Conservation (phyloP, 2,113 vertebrate species). For the Pseudopipra pipra region DNA sequence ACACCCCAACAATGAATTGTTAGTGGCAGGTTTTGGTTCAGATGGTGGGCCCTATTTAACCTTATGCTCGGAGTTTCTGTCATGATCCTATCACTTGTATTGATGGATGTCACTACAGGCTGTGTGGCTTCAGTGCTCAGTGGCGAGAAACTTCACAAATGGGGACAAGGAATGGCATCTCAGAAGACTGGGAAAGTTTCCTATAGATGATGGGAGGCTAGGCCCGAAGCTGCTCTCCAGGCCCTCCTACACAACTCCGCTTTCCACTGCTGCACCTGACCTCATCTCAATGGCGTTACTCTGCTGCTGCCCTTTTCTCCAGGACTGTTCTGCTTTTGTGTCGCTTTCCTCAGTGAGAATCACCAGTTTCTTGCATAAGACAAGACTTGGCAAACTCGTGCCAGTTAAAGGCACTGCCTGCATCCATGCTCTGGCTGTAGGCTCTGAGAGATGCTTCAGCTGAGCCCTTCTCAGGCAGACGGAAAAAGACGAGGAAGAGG, state of each 20-base stretch:
- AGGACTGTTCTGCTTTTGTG: neutral
- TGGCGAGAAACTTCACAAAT: neutral
- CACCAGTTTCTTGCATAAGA: neutral
- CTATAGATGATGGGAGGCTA: neutral
- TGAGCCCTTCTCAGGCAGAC: neutral
- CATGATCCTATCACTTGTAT: neutral
- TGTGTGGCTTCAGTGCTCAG: neutral
- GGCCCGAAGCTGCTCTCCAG: neutral
- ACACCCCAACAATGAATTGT: neutral
- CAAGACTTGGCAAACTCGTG: neutral
- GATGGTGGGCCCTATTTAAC: neutral
- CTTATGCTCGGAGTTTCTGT: neutral
- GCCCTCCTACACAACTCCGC: neutral
- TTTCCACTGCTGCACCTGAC: neutral
- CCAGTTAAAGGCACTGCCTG: neutral
- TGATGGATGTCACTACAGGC: neutral
- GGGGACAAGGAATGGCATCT: neutral
- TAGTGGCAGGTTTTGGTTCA: neutral
- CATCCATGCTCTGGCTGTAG: neutral
- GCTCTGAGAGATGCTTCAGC: neutral
- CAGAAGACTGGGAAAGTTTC: neutral
- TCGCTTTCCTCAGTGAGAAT: neutral
- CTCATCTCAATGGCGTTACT: neutral
- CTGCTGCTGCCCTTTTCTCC: neutral
- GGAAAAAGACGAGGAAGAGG: neutral